phyloP scores from a whole-genome alignment of 92 coral and sea anemone species.

The Porites evermanni region DNA sequence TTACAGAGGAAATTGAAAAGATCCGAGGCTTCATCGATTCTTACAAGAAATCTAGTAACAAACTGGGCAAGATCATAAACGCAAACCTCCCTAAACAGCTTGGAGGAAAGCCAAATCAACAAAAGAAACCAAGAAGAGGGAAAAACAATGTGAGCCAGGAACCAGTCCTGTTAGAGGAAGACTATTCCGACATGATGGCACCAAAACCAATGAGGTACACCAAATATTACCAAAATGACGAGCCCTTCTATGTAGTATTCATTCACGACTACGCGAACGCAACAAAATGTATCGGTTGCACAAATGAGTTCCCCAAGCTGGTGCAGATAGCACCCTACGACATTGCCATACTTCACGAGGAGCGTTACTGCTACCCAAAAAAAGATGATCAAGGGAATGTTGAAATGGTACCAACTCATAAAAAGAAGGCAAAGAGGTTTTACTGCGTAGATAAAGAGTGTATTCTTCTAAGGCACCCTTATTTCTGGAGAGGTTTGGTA shows the following conservation, averaged over 20 bases:
- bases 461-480: slow-evolving; percentile 21
- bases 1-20: background rate
- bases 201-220: slow-evolving; percentile 35
- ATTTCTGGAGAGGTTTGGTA: slow-evolving; percentile 33
- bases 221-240: slow-evolving; percentile 35
- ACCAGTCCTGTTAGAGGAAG: slow-evolving; percentile 17
- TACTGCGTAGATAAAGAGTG: slow-evolving; percentile 10
- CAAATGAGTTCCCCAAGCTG: background rate
- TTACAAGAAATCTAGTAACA: background rate
- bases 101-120: slow-evolving; percentile 33
- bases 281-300: slow-evolving; percentile 30
- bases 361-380: no score
- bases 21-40: background rate
- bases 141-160: slow-evolving; percentile 21
- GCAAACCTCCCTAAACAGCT: slow-evolving; percentile 18
- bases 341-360: slow-evolving; percentile 14
- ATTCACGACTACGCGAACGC: background rate
- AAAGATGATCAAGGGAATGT: slow-evolving; percentile 1
- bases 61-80: slow-evolving; percentile 5
- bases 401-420: slow-evolving; percentile 12
- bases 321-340: slow-evolving; percentile 16
- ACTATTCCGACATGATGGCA: slow-evolving; percentile 19
- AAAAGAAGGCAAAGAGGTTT: slow-evolving; percentile 2
- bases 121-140: slow-evolving; percentile 31
- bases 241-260: slow-evolving; percentile 33